Base-by-base conservation (phyloP, 2,797 vertebrate species). In the Danio jaintianensis region DNA sequence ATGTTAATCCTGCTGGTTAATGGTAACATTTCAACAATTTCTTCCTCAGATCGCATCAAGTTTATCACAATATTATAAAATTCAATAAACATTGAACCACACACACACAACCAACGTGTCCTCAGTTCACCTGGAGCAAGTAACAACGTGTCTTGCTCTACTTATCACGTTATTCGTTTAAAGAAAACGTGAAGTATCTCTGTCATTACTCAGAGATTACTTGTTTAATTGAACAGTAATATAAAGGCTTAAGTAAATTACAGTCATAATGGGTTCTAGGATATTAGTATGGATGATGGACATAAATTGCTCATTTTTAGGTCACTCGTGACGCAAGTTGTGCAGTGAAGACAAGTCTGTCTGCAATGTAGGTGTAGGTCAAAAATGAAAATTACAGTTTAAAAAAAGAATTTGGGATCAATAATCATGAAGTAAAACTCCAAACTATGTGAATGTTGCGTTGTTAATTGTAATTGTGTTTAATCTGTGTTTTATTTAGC, bases 361-460 rank as follows among this genome's bases (percentile, higher is more conserved):
- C 53, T 10, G 13, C 53, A 72, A 10, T 58, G 2, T 45, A 36
- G 20, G 70, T 45, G 40, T 45, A 59, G 20, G 22, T 47, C 13
- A 72, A 36, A 53, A 16, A 72, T 36, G 4, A 59, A 10, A 47
- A 36, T 59, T 43, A 12, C 55, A 45, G 12, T 11, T 58, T 45
- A 29, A 29, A 66, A 66, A 47, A 40, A n/a, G 0, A n/a, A 11
- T 86, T 48, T 81, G 95, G 96, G 85, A 83, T 96, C 90, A 97
- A 95, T 38, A 90, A 95, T 79, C 97, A 96, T 0, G 96, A 97
- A 91, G 92, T 92, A 16, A 10, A 80, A 0, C 94, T 95, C 0
- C 4, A 16, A 6, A 15, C 36, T 15, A 6, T 92, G 94, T 1
- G 90, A 90, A 48, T 97, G 96, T 87, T 96, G 96, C 16, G 78